phyloP scores from a whole-genome alignment of 2,797 vertebrate species.

The Siniperca scherzeri region DNA sequence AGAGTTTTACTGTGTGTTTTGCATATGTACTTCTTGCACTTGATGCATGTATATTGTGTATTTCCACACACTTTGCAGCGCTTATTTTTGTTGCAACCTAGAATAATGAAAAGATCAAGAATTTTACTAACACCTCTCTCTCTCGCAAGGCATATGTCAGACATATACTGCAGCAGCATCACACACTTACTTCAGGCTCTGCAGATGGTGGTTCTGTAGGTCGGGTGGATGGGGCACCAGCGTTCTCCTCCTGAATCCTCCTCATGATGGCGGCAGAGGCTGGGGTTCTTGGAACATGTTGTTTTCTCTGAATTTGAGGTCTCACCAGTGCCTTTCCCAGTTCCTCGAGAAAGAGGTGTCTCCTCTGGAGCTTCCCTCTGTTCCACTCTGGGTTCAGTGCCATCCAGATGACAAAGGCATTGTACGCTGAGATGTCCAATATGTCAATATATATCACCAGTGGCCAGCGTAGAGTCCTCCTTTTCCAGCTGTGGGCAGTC shows the following conservation, averaged over 20 bases:
- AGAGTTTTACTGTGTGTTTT: slow-evolving; percentile 9
- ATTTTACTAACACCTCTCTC: neutral
- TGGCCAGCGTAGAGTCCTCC: slow-evolving; percentile 9
- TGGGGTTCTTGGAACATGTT: slow-evolving; percentile 37
- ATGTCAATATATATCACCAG: slow-evolving; percentile 27
- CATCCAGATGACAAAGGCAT: slow-evolving; percentile 44
- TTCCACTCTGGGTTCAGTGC: slow-evolving; percentile 52
- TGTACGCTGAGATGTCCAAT: slow-evolving; percentile 40
- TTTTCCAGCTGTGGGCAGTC: slow-evolving; percentile 29
- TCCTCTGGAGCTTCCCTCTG: slow-evolving; percentile 52
- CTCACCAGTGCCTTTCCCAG: slow-evolving; percentile 47
- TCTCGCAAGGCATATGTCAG: neutral
- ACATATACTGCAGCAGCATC: neutral
- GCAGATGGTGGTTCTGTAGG: slow-evolving; percentile 1
- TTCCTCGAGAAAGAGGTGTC: slow-evolving; percentile 43
- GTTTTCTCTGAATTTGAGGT: slow-evolving; percentile 50
- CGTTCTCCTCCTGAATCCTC: slow-evolving; percentile 4
- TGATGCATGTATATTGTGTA: neutral
- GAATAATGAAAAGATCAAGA: slow-evolving; percentile 12
- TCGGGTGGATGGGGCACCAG: neutral
- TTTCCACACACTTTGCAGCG: neutral
- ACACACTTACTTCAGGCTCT: slow-evolving; percentile 1
- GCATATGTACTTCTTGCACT: slow-evolving; percentile 3
- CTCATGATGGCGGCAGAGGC: slow-evolving; percentile 47
- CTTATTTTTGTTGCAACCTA: slow-evolving; percentile 6